Base-by-base conservation (phyloP, 2,888 invertebrate genomes). In the Bombyx huttoni region DNA sequence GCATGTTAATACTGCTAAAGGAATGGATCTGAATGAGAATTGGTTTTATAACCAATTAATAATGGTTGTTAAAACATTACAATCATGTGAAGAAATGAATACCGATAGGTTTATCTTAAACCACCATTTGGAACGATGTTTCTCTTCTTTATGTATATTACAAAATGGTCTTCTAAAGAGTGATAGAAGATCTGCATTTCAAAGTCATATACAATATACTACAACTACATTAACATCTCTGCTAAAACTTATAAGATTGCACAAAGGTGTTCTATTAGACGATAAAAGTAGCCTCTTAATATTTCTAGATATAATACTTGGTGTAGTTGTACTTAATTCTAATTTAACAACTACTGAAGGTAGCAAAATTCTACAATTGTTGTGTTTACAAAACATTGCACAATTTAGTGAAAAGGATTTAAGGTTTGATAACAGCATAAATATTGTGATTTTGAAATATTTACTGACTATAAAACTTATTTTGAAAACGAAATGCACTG, bases 41-140 rank as follows among this genome's bases (percentile, higher is more conserved):
- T 80, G 77, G 77, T 68, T 68, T 61, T 82, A 73, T 52, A 71
- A 62, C 45, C 70, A 81, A 68, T 55, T 69, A 47, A 40, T 77
- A 12, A 61, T 65, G 55, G 70, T 77, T 0, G 58, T 85, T 35
- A 61, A 65, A 48, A 68, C 67, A 34, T 49, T 81, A 13, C 74
- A 78, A 53, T 63, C 59, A 50, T 71, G 72, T 67, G 76, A 75
- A 49, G 71, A 73, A 51, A 54, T 46, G 5, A 65, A 68, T 51
- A 58, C 62, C 50, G 78, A 84, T 61, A 55, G 58, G 46, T 75
- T 77, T 63, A 61, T 81, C 13, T 60, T 78, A 40, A 63, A 56
- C 46, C 67, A 77, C 53, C 72, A 81, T 62, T 67, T 89, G 48
- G 63, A 73, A 53, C 78, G 70, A 63, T 70, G 70, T 56, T 56